Evolutionary conservation across 2,113 vertebrate genomes (phyloP).

Genomic region (Entomyzon cyanotis): DNA sequence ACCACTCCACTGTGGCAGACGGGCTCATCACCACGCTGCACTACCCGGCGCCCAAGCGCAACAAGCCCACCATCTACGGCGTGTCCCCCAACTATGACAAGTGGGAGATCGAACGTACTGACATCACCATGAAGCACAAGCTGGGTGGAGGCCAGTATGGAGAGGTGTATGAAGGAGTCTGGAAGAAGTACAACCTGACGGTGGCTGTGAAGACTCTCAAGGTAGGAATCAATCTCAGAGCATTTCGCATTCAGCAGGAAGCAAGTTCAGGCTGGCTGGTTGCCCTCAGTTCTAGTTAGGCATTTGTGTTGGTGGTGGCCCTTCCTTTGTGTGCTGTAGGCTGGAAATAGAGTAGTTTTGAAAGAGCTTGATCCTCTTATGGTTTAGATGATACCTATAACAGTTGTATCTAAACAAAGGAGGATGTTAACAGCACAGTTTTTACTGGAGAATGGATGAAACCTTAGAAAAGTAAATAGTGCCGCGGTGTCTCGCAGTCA

Average conservation of each 20-base stretch:
- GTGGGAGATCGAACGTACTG: conserved; percentile 98
- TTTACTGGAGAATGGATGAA: neutral
- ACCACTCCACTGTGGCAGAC: conserved; percentile 94
- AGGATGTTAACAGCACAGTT: neutral
- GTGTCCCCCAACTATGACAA: conserved; percentile 98
- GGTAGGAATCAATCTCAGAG: conserved; percentile 57
- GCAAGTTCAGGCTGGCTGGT: neutral
- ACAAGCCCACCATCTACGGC: conserved; percentile 96
- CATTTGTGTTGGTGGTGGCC: accelerated
- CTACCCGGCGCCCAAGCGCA: conserved; percentile 96
- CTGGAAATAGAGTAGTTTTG: neutral
- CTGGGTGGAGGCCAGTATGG: conserved; percentile 97
- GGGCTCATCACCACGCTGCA: conserved; percentile 97
- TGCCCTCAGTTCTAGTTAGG: neutral
- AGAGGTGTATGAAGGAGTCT: conserved; percentile 97
- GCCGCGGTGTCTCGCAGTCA: accelerated
- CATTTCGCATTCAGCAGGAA: accelerated
- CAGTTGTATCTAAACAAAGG: neutral
- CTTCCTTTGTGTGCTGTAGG: neutral
- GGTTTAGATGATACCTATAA: neutral
- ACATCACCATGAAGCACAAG: conserved; percentile 99
- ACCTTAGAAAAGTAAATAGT: neutral
- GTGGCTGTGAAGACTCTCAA: conserved; percentile 98
- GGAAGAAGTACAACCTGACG: conserved; percentile 97
- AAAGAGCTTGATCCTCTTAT: neutral